Conservation (phyloP, 2,113 vertebrate genomes). For the Rhabdornis inornatus region DNA sequence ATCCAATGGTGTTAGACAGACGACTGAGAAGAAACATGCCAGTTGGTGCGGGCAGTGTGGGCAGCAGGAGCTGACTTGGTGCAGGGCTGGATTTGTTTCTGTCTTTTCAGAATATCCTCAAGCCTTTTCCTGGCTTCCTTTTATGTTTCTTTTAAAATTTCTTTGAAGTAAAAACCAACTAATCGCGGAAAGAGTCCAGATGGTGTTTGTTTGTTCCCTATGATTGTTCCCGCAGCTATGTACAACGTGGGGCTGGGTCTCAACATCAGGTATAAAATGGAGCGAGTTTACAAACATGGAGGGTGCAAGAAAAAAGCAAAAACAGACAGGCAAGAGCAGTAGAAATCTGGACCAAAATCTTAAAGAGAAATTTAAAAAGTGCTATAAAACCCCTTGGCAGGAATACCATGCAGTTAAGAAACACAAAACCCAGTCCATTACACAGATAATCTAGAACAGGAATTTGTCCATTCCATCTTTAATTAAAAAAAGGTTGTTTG, state of each 20-base stretch:
- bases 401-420: slow-evolving; percentile 68
- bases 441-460: slow-evolving; percentile 59
- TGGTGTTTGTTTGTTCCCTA: slow-evolving; percentile 66
- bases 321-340: slow-evolving; percentile 62
- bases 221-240: slow-evolving; percentile 80
- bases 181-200: slow-evolving; percentile 62
- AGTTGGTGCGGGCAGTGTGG: slow-evolving; percentile 49
- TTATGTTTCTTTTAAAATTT: slow-evolving; percentile 7
- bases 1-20: slow-evolving; percentile 74
- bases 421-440: slow-evolving; percentile 58
- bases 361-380: slow-evolving; percentile 70
- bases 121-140: slow-evolving; percentile 59
- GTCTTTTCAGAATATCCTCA: slow-evolving; percentile 31
- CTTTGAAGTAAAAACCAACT: slow-evolving; percentile 58
- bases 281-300: slow-evolving; percentile 58
- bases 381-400: slow-evolving; percentile 67
- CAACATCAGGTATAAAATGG: slow-evolving; percentile 67
- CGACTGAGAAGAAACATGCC: slow-evolving; percentile 73
- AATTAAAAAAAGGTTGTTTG: slow-evolving; percentile 46
- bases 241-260: slow-evolving; percentile 65
- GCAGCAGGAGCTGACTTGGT: slow-evolving; percentile 64
- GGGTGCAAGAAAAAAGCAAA: slow-evolving; percentile 50
- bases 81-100: slow-evolving; percentile 54
- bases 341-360: slow-evolving; percentile 65
- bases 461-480: slow-evolving; percentile 21